A percentile compares a stretch with the other conserved stretches of the same genome.
phyloP scores from a whole-genome alignment of 1,140 invertebrate species.

The Uloborus diversus region DNA sequence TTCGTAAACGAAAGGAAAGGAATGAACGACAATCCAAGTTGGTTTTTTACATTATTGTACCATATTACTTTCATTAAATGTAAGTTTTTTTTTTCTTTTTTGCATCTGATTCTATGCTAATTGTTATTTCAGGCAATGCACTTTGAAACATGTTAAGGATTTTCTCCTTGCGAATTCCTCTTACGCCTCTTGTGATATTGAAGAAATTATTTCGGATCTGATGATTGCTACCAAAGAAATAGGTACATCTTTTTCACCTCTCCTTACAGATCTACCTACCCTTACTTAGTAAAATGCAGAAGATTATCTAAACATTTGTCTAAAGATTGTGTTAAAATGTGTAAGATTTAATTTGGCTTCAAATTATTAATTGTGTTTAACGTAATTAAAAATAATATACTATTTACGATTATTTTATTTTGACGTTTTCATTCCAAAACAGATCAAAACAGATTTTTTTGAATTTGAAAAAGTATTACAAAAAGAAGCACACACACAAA shows the following conservation, averaged over 20 bases:
- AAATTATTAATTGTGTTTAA: too few species aligned
- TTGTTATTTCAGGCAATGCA: not conserved
- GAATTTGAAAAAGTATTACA: too few species aligned
- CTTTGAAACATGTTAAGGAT: constrained; percentile 14
- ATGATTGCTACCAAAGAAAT: constrained; percentile 19
- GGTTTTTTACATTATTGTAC: not conserved
- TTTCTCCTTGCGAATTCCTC: not conserved
- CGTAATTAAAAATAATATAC: too few species aligned
- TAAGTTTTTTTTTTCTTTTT: not conserved
- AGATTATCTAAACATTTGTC: too few species aligned
- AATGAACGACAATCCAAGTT: constrained; percentile 20
- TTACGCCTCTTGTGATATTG: not conserved
- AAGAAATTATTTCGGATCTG: constrained; percentile 23
- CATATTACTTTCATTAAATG: not conserved
- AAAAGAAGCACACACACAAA: too few species aligned
- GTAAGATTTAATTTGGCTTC: too few species aligned
- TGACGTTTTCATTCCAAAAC: too few species aligned
- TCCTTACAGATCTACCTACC: too few species aligned
- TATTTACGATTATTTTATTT: too few species aligned
- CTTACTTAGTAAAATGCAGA: too few species aligned
- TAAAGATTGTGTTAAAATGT: too few species aligned
- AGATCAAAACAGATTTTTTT: too few species aligned
- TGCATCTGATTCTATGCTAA: not conserved
- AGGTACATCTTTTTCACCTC: constrained; percentile 25
- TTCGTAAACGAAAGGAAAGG: constrained; percentile 6